A percentile compares a stretch with the other conserved stretches of the same genome.
Evolutionary conservation across 2,888 invertebrate species (phyloP).

Genomic region (Pardosa pseudoannulata): DNA sequence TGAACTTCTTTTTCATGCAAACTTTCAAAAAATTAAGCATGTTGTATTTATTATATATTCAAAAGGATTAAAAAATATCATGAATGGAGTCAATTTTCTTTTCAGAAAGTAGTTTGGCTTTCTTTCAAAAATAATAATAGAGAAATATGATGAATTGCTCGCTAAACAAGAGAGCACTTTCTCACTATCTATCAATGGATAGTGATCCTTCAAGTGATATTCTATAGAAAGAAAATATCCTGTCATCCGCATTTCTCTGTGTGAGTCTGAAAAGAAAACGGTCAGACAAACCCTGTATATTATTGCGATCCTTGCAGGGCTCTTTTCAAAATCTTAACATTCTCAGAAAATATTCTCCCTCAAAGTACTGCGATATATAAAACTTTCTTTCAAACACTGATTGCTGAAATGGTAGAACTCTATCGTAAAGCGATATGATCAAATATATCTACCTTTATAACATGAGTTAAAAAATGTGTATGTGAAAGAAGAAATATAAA

Average conservation of each 20-base stretch:
- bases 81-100: not conserved
- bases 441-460: too few relatives aligned
- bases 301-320: not conserved
- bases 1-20: too few relatives aligned
- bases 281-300: not conserved
- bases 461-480: too few relatives aligned
- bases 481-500: too few relatives aligned
- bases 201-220: slow-evolving; percentile 10
- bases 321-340: too few relatives aligned
- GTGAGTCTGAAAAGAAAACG: not conserved
- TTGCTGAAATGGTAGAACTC: too few relatives aligned
- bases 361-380: too few relatives aligned
- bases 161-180: not conserved
- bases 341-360: too few relatives aligned
- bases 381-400: too few relatives aligned
- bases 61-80: not conserved
- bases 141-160: slow-evolving; percentile 3
- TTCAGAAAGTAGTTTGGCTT: not conserved
- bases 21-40: too few relatives aligned
- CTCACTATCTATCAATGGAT: not conserved
- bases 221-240: slow-evolving; percentile 1
- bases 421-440: too few relatives aligned
- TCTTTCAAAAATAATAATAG: not conserved
- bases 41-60: too few relatives aligned
- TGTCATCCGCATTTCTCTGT: slow-evolving; percentile 4